Evolutionary conservation across 2,797 vertebrate genomes (phyloP), one percentile per base, ranked within the genome.

Genomic region (Vespertilio murinus): DNA sequence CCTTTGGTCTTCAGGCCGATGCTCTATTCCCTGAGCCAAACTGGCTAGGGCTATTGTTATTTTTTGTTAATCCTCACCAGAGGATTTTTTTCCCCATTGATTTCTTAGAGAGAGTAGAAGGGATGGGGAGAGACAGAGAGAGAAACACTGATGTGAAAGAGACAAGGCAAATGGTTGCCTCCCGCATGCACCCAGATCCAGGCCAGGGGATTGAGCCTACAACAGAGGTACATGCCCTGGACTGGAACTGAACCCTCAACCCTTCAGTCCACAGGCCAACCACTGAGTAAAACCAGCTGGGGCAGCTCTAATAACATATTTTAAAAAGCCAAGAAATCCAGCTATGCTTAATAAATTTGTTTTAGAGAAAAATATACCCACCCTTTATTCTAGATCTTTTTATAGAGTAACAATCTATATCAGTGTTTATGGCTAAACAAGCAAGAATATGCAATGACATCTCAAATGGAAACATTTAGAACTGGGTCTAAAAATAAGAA

Each of bases 341-440:
- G 33, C 16, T n/a, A 83, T 17, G 35, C 35, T 80, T 64, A 83
- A 77, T 61, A 78, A 49, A 70, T 52, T 93, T 90, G 42, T 88
- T 79, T 42, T 61, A 93, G 13, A 88, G 73, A 75, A 94, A 91
- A 94, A 77, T 20, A 5, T 59, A 75, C 47, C 11, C 59, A 61
- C 28, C 28, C 70, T 90, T 78, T 89, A 38, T 83, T 90, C 59
- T 69, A 83, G n/a, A 82, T 86, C 30, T 84, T 94, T 70, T 83
- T 22, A 85, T 59, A 74, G 52, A 84, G 83, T 92, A 84, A 77
- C 17, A 56, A 79, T 81, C 10, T 87, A 64, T 77, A 25, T 73
- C 56, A 89, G 84, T 59, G 75, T 88, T 93, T 90, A 61, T 5
- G 85, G 61, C 28, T 74, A 92, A 94, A 91, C 3, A 90, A 96